phyloP scores from a whole-genome alignment of 2,888 invertebrate species.

The Parochlus steinenii region DNA sequence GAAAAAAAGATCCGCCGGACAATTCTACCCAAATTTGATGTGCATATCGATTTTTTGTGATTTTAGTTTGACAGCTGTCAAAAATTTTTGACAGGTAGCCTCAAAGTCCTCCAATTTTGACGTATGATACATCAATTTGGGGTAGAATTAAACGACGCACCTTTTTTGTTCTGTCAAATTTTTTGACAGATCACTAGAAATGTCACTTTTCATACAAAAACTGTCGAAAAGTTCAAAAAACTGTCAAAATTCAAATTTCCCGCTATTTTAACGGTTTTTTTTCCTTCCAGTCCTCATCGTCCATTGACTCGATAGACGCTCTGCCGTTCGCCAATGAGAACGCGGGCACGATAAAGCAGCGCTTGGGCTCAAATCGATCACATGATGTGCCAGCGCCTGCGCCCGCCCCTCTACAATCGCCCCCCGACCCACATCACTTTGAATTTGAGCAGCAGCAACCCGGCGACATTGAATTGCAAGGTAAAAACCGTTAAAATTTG shows the following conservation, averaged over 20 bases:
- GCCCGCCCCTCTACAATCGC: too few relatives aligned
- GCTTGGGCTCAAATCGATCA: too few relatives aligned
- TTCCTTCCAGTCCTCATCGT: constrained; percentile 64
- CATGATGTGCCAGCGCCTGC: too few relatives aligned
- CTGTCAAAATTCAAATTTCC: constrained; percentile 49
- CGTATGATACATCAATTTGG: constrained; percentile 35
- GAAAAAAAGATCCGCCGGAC: too few relatives aligned
- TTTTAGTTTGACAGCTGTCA: too few relatives aligned
- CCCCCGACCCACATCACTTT: too few relatives aligned
- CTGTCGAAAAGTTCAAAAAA: background rate
- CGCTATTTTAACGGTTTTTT: constrained; percentile 61
- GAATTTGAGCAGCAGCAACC: too few relatives aligned
- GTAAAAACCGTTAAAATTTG: constrained; percentile 12
- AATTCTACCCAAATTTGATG: too few relatives aligned
- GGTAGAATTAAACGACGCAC: constrained; percentile 17
- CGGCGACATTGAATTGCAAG: too few relatives aligned
- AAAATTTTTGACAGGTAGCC: too few relatives aligned
- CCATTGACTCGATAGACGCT: constrained; percentile 82
- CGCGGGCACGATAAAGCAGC: constrained; percentile 92
- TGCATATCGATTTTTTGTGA: too few relatives aligned
- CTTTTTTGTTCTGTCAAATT: background rate
- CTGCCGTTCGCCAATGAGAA: constrained; percentile 97
- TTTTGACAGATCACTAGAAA: background rate
- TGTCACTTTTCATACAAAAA: background rate
- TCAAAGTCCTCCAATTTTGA: constrained; percentile 19